phyloP scores from a whole-genome alignment of 2,113 vertebrate genomes.

The Theropithecus gelada region DNA sequence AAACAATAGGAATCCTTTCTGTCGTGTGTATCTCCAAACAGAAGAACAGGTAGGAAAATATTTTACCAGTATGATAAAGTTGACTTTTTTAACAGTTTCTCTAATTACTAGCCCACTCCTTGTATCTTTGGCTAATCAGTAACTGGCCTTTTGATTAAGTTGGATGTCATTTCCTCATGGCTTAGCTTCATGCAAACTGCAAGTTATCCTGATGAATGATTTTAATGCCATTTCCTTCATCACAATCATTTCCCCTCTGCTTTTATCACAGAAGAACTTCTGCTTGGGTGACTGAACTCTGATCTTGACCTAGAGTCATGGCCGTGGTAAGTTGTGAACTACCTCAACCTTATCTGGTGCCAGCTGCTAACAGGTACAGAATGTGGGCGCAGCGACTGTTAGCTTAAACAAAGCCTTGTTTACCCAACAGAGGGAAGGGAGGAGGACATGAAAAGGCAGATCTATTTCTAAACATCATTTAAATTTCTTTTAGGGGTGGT shows the following conservation, averaged over 20 bases:
- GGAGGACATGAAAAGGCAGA: background rate
- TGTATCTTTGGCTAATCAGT: background rate
- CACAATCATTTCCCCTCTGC: conserved; percentile 41
- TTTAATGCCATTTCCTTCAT: background rate
- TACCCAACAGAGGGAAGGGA: background rate
- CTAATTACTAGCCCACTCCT: conserved; percentile 35
- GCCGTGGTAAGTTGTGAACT: conserved; percentile 68
- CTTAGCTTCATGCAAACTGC: background rate
- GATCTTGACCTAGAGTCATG: background rate
- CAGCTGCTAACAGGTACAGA: conserved; percentile 36
- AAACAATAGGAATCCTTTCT: background rate
- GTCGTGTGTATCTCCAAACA: background rate
- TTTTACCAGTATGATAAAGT: background rate
- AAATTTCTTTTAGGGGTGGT: background rate
- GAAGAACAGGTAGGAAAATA: conserved; percentile 26
- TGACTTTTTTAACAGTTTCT: background rate
- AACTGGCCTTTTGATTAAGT: background rate
- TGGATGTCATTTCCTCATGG: conserved; percentile 19
- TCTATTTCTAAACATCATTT: background rate
- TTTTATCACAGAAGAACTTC: conserved; percentile 60
- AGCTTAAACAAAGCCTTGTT: background rate
- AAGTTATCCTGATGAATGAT: conserved; percentile 8
- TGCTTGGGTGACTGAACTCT: conserved; percentile 17
- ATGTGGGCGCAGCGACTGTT: background rate
- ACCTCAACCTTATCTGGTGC: background rate